Evolutionary conservation across 2,113 vertebrate genomes (phyloP).

Genomic region (Zingel zingel): DNA sequence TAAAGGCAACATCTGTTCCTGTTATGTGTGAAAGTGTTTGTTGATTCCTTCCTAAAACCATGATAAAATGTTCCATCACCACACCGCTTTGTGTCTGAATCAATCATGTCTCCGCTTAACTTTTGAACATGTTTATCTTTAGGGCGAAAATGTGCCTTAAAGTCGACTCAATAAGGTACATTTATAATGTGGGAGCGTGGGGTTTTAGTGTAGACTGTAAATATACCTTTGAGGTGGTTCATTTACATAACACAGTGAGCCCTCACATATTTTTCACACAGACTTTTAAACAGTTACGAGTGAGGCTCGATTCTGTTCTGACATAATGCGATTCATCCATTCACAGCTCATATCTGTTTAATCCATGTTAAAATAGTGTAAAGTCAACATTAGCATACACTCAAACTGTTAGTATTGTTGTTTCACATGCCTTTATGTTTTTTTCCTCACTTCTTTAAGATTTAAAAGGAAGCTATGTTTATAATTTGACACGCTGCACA

Average conservation of each 20-base stretch:
- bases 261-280: slow-evolving; percentile 43
- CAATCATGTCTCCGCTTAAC: slow-evolving; percentile 60
- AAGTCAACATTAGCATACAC: slow-evolving; percentile 16
- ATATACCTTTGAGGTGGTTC: slow-evolving; percentile 61
- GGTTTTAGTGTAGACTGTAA: slow-evolving; percentile 31
- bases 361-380: slow-evolving; percentile 44
- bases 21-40: slow-evolving; percentile 77
- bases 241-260: slow-evolving; percentile 69
- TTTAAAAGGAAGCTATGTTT: slow-evolving; percentile 41
- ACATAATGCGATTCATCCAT: slow-evolving; percentile 43
- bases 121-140: slow-evolving; percentile 71
- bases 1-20: slow-evolving; percentile 75
- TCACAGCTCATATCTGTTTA: slow-evolving; percentile 28
- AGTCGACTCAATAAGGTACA: slow-evolving; percentile 47
- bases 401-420: slow-evolving; percentile 38
- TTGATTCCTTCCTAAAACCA: slow-evolving; percentile 61
- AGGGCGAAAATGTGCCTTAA: slow-evolving; percentile 53
- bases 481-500: slow-evolving; percentile 26
- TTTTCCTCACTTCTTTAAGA: slow-evolving; percentile 28
- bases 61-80: slow-evolving; percentile 69
- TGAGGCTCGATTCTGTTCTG: slow-evolving; percentile 27
- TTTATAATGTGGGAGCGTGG: slow-evolving; percentile 24
- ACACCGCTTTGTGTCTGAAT: slow-evolving; percentile 59
- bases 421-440: slow-evolving; percentile 27
- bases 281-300: slow-evolving; percentile 49